A percentile compares a stretch with the other conserved stretches of the same genome.
These are phyloP conservation scores for Epinotia brunnichana DNA, from an alignment of 2,888 invertebrate genomes.

Conservation along the genomic window DNA sequence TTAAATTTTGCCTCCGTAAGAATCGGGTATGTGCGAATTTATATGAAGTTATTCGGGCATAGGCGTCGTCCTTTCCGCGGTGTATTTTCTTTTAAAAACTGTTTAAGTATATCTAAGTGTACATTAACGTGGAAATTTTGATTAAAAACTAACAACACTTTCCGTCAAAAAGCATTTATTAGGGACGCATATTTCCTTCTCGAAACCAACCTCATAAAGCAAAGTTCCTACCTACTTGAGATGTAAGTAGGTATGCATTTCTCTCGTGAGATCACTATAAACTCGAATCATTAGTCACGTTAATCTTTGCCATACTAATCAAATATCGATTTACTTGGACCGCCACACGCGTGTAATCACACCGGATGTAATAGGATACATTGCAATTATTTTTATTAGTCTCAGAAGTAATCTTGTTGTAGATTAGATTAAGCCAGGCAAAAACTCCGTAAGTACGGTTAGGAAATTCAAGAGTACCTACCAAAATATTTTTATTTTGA, in stretches of 20 bases:
- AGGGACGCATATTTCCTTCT: background rate
- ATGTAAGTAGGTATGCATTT: slow-evolving; percentile 2
- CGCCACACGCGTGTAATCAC: slow-evolving; percentile 29
- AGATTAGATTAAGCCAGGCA: slow-evolving; percentile 16
- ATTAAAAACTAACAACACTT: background rate
- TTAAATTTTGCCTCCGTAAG: slow-evolving; percentile 79
- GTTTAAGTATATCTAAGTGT: too few relatives aligned
- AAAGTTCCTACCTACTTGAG: background rate
- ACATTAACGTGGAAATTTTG: background rate
- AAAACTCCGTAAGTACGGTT: background rate
- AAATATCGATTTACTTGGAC: slow-evolving; percentile 38
- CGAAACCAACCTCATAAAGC: background rate
- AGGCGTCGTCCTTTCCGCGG: slow-evolving; percentile 27
- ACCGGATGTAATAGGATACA: slow-evolving; percentile 22
- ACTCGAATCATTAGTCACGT: slow-evolving; percentile 17
- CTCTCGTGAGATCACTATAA: background rate
- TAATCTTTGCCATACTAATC: slow-evolving; percentile 34
- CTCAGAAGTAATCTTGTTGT: slow-evolving; percentile 25
- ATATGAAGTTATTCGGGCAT: slow-evolving; percentile 36
- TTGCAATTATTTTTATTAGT: slow-evolving; percentile 28
- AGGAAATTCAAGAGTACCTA: background rate
- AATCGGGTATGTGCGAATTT: slow-evolving; percentile 48
- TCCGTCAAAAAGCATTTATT: background rate
- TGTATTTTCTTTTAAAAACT: background rate
- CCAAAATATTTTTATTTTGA: background rate